Base-by-base conservation (phyloP, 2,888 invertebrate genomes). In the Trissoscelio sp. region DNA sequence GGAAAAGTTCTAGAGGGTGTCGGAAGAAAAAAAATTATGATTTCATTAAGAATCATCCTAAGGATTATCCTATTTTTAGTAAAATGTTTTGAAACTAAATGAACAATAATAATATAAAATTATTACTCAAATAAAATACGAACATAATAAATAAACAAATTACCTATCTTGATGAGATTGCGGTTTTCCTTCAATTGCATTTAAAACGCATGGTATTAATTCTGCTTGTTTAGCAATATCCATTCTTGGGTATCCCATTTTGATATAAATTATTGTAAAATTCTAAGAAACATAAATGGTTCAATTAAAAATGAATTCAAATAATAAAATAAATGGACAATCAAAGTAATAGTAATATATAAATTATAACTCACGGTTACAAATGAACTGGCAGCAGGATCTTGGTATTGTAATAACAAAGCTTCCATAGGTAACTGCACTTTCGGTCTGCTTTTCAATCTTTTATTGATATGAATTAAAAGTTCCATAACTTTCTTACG, bases 211-310 rank as follows among this genome's bases (percentile, higher is more conserved):
- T 3, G 97, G 96, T 11, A 96, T 93, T 78, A 97, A 91, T 82
- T 94, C 94, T 3, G 95, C 93, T 91, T 97, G 97, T 87, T 96
- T 94, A 7, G 95, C 95, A 55, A 94, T 92, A 9, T 95, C 93
- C 85, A 98, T 92, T 64, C 98, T 93, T 0, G 97, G 97, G 92
- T 95, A 98, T 6, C 98, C 98, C 94, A 97, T 94, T 88, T 97
- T 97, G 81, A 98, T 95, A 90, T 98, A 98, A 86, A 98, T 97
- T 72, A 98, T 96, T 9, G 97, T 95, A 89, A 98, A 98, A 91
- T 98, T 98, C 96, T 97, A 92, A 16, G 93, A 88, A 89, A n/a
- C n/a, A n/a, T n/a, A n/a, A n/a, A n/a, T n/a, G n/a, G n/a, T n/a
- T n/a, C n/a, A n/a, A n/a, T n/a, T n/a, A n/a, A n/a, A n/a, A n/a